Evolutionary conservation across 1,140 invertebrate species (phyloP).

Genomic region (Nephila pilipes): DNA sequence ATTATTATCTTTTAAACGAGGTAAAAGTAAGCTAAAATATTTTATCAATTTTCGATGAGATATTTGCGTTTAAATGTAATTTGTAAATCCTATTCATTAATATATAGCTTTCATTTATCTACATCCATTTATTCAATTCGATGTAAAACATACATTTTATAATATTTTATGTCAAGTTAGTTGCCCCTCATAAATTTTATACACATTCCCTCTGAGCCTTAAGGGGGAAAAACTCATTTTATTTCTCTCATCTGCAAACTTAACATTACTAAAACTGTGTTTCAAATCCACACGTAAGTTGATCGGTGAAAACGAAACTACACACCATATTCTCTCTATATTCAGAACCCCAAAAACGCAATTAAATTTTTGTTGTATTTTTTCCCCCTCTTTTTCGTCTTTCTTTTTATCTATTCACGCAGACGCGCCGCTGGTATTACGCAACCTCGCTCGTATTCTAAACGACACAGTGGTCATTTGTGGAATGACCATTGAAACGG

Average conservation of each 20-base stretch:
- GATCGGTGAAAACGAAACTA: not conserved
- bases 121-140: not conserved
- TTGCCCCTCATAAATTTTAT: not conserved
- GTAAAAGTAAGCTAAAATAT: no score
- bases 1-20: no score
- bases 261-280: constrained; percentile 39
- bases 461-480: constrained; percentile 71
- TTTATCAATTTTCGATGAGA: no score
- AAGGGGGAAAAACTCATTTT: not conserved
- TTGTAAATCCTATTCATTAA: no score
- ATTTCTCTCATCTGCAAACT: not conserved
- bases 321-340: constrained; percentile 1
- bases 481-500: constrained; percentile 55
- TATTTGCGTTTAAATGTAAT: no score
- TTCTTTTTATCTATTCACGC: constrained; percentile 48
- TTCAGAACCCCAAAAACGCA: constrained; percentile 39
- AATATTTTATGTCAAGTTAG: not conserved
- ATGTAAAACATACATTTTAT: not conserved
- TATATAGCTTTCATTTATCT: no score
- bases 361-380: constrained; percentile 73
- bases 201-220: not conserved
- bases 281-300: constrained; percentile 18
- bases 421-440: not conserved
- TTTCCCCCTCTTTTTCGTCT: not conserved
- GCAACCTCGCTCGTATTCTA: constrained; percentile 47